Evolutionary conservation across 2,113 vertebrate species (phyloP), one percentile per base, ranked within the genome.

Genomic region (Saguinus midas): DNA sequence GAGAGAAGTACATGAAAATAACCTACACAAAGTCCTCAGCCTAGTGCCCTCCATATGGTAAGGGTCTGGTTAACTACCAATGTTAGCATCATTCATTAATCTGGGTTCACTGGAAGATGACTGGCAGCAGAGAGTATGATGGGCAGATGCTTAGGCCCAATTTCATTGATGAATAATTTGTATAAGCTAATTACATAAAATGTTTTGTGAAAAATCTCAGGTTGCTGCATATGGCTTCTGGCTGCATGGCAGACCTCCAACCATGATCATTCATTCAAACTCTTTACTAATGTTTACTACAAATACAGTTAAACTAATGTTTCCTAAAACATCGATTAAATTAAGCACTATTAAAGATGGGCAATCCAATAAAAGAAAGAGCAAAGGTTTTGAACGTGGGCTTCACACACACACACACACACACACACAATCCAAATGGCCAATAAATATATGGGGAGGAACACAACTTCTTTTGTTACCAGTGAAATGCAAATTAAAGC

Each of bases 311-410:
- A 64, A 29, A 64, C 12, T 64, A 64, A 64, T 11, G 2, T 83
- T 95, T 37, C 61, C 72, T 96, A 94, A 91, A 52, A 72, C 25
- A 61, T 52, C 37, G 21, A 82, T 96, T 92, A 95, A 96, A 78
- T 88, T 83, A 96, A 88, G 20, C 25, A 61, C 32, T 79, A 20
- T 93, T 57, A 94, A 95, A 85, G 52, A 73, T 57, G 88, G 9
- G 21, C 6, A 61, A 78, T 52, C 23, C 14, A 57, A 45, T 72
- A 73, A 95, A 93, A 93, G 32, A 64, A 75, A 32, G 20, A 18
- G 10, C 21, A 82, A 70, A 94, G 88, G 4, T 88, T 72, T 82
- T 92, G 20, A 94, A 43, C 21, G 27, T 27, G 29, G 1, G 48
- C 5, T 27, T 87, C 66, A 93, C n/a, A 61, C 61, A 64, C 27